Evolutionary conservation across 2,113 vertebrate genomes (phyloP).

Genomic region (Strix uralensis): DNA sequence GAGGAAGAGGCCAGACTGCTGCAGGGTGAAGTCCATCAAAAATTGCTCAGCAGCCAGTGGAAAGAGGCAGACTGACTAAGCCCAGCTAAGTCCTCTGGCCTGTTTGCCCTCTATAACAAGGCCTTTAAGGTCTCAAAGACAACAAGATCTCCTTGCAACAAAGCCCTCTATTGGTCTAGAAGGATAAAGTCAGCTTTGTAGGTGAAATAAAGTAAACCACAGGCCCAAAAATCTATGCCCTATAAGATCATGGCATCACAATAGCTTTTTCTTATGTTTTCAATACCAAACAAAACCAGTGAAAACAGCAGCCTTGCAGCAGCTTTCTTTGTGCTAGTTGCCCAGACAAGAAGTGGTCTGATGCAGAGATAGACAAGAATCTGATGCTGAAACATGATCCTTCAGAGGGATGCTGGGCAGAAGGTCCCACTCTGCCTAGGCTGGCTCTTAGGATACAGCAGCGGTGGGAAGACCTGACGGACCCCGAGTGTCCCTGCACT

Average conservation of each 20-base stretch:
- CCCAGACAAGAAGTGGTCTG: neutral
- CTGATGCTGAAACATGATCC: neutral
- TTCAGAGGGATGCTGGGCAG: neutral
- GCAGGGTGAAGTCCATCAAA: neutral
- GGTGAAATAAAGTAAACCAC: neutral
- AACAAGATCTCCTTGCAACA: neutral
- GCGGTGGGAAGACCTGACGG: rapidly evolving
- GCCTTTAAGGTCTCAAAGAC: neutral
- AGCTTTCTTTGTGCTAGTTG: neutral
- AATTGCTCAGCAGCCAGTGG: neutral
- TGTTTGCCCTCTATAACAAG: neutral
- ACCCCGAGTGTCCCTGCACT: neutral
- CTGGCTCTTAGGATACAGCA: neutral
- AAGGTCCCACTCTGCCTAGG: neutral
- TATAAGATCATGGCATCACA: neutral
- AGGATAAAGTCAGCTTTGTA: neutral
- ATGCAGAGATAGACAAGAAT: neutral
- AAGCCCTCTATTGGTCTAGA: neutral
- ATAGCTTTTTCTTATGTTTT: neutral
- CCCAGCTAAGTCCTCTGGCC: neutral
- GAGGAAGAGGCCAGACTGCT: neutral
- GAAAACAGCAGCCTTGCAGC: neutral
- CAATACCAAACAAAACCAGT: neutral
- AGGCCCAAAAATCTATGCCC: neutral
- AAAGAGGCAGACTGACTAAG: neutral